A percentile compares a stretch with the other conserved stretches of the same genome.
Conservation (phyloP, 2,888 invertebrate species). For the Penaeus monodon region DNA sequence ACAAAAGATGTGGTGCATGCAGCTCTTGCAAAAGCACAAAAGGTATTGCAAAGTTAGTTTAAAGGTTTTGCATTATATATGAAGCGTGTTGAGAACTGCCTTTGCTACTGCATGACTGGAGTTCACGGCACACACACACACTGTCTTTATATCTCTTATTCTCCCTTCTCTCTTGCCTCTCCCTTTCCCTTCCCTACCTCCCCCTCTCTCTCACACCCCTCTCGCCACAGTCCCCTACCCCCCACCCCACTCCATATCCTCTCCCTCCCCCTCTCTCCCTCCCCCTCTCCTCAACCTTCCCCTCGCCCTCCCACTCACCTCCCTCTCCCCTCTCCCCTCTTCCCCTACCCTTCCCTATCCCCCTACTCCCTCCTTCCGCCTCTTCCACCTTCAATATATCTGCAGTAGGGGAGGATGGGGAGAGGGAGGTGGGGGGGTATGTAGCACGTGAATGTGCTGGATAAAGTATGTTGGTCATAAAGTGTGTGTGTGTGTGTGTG, state of each 20-base stretch:
- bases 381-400: not conserved
- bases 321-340: constrained; percentile 4
- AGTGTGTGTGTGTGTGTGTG: too few species aligned
- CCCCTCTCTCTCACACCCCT: not conserved
- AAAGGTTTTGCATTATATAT: too few species aligned
- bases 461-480: too few species aligned
- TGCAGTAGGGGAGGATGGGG: too few species aligned
- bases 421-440: too few species aligned
- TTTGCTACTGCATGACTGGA: too few species aligned
- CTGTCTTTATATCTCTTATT: too few species aligned
- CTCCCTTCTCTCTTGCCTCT: too few species aligned
- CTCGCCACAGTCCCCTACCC: not conserved
- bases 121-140: too few species aligned
- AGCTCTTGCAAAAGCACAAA: not conserved
- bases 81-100: too few species aligned
- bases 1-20: not conserved
- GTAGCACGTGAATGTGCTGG: too few species aligned
- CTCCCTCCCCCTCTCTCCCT: not conserved
- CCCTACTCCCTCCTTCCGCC: not conserved
- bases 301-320: not conserved
- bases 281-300: not conserved
- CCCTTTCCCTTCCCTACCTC: too few species aligned
- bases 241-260: not conserved
- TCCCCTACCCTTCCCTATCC: not conserved
- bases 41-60: not conserved